phyloP scores from a whole-genome alignment of 2,113 vertebrate species.

The Antigone vipio region DNA sequence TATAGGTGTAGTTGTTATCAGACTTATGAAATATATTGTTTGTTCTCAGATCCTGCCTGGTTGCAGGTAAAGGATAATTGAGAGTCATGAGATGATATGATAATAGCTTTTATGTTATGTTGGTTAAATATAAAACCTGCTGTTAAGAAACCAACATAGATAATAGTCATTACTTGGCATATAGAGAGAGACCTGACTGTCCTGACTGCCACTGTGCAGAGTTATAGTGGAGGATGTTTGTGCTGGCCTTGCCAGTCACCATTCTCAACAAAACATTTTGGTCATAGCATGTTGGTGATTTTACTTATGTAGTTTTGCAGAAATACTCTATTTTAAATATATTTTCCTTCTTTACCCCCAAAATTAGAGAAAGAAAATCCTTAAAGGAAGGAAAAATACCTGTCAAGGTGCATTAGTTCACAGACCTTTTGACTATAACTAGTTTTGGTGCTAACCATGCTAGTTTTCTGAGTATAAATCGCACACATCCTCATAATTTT shows the following conservation, averaged over 20 bases:
- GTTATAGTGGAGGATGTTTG: neutral
- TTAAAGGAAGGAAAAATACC: neutral
- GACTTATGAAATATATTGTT: neutral
- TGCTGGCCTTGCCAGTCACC: neutral
- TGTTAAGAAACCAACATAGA: neutral
- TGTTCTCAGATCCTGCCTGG: neutral
- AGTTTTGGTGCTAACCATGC: neutral
- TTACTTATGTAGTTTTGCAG: neutral
- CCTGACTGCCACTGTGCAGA: neutral
- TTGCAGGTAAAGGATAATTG: neutral
- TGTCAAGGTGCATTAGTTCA: neutral
- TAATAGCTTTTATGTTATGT: neutral
- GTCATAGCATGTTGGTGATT: neutral
- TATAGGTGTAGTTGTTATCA: neutral
- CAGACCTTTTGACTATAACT: neutral
- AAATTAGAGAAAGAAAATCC: neutral
- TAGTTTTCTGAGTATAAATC: neutral
- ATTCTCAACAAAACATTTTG: neutral
- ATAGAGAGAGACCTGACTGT: neutral
- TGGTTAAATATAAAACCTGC: neutral
- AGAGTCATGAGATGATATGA: neutral
- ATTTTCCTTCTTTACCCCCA: neutral
- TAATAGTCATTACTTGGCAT: rapidly evolving
- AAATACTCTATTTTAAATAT: neutral
- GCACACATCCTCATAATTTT: rapidly evolving